Evolutionary conservation across 2,797 vertebrate genomes (phyloP).

Genomic region (Bufotes viridis): DNA sequence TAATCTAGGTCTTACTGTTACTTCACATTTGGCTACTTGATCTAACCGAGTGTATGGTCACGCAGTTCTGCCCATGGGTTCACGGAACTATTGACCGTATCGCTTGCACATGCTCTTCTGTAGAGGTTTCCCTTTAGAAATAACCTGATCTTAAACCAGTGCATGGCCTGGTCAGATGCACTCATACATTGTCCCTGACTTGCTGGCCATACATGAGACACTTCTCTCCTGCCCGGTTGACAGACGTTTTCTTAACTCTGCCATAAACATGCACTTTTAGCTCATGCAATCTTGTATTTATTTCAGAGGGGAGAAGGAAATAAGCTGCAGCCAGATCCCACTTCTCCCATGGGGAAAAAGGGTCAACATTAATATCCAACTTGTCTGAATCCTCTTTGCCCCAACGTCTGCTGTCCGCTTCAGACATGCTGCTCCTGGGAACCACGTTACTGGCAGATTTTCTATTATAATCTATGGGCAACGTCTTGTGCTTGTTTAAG

Average conservation of each 20-base stretch:
- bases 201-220: background rate
- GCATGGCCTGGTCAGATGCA: background rate
- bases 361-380: background rate
- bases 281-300: too few relatives aligned
- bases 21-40: background rate
- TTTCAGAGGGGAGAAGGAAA: too few relatives aligned
- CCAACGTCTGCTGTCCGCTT: background rate
- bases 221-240: too few relatives aligned
- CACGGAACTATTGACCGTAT: background rate
- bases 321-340: too few relatives aligned
- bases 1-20: background rate
- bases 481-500: too few relatives aligned
- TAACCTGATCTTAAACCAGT: background rate
- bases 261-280: too few relatives aligned
- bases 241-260: too few relatives aligned
- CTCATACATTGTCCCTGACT: background rate
- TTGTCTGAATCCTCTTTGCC: background rate
- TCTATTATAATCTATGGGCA: background rate
- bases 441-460: background rate
- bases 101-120: background rate
- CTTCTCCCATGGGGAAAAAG: background rate
- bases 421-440: background rate
- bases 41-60: background rate
- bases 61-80: background rate
- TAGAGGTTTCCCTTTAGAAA: background rate